Conservation (phyloP, 2,888 invertebrate species). For the Mesoligia furuncula region DNA sequence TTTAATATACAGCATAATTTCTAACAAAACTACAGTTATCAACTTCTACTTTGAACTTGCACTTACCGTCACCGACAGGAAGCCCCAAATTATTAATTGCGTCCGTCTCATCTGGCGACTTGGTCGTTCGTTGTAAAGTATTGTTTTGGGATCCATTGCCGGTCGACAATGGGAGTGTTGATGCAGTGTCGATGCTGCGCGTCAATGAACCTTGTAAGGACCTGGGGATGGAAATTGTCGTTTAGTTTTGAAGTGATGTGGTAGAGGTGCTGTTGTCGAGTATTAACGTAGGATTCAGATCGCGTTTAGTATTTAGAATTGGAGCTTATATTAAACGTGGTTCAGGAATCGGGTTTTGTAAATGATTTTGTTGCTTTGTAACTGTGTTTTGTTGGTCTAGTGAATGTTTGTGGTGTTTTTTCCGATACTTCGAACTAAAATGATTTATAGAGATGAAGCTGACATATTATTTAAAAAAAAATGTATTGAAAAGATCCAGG, state of each 20-base stretch:
- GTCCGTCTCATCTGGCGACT: slow-evolving; percentile 81
- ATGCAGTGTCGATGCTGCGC: slow-evolving; percentile 87
- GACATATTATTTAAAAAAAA: background rate
- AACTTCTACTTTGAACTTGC: slow-evolving; percentile 37
- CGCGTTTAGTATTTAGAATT: slow-evolving; percentile 38
- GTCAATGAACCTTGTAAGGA: slow-evolving; percentile 88
- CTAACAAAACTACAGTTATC: slow-evolving; percentile 34
- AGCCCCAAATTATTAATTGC: slow-evolving; percentile 86
- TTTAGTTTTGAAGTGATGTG: slow-evolving; percentile 7
- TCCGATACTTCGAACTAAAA: background rate
- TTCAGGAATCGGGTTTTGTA: slow-evolving; percentile 1
- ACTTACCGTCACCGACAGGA: slow-evolving; percentile 79
- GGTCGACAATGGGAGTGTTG: slow-evolving; percentile 84
- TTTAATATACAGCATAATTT: slow-evolving; percentile 27
- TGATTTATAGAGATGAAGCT: background rate
- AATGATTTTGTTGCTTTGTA: background rate
- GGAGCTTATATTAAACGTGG: slow-evolving; percentile 8
- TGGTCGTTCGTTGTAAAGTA: slow-evolving; percentile 85
- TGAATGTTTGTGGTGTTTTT: background rate
- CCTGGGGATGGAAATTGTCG: slow-evolving; percentile 65
- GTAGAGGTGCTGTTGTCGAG: slow-evolving; percentile 45
- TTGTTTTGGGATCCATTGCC: slow-evolving; percentile 86
- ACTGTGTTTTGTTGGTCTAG: background rate
- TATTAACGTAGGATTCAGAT: slow-evolving; percentile 43
- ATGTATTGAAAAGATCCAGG: too few species aligned